Evolutionary conservation across 2,113 vertebrate genomes (phyloP).

Genomic region (Brachyhypopomus occidentalis): DNA sequence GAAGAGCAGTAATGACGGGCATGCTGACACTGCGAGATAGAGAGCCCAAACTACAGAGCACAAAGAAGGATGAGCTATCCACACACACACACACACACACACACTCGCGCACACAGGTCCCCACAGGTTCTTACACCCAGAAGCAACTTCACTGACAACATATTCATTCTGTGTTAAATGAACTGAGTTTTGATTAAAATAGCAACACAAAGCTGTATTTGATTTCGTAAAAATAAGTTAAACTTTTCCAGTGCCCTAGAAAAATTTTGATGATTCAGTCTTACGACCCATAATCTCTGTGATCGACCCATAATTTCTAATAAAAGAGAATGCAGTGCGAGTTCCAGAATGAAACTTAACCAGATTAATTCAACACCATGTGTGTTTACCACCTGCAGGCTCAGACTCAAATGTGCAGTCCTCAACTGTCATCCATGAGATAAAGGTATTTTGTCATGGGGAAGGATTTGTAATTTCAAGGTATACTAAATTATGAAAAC

Average conservation of each 20-base stretch:
- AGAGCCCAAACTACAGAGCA: slow-evolving; percentile 4
- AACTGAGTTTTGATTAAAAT: no score
- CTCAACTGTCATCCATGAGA: slow-evolving; percentile 38
- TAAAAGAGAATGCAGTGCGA: neutral
- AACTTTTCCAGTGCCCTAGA: neutral
- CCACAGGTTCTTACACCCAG: neutral
- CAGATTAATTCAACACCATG: slow-evolving; percentile 42
- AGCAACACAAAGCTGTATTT: neutral
- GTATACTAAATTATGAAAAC: slow-evolving; percentile 41
- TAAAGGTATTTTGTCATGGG: slow-evolving; percentile 50
- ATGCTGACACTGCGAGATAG: slow-evolving; percentile 34
- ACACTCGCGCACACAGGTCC: no score
- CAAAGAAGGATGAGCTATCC: slow-evolving; percentile 7
- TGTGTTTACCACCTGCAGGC: slow-evolving; percentile 48
- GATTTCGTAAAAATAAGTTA: neutral
- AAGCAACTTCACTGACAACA: neutral
- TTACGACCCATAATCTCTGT: neutral
- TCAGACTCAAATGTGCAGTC: slow-evolving; percentile 20
- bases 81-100: no score
- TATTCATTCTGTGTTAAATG: no score
- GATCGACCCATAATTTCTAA: neutral
- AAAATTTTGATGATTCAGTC: neutral
- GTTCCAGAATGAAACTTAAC: slow-evolving; percentile 27
- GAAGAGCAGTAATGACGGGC: slow-evolving; percentile 21
- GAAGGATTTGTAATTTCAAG: slow-evolving; percentile 52